These are phyloP conservation scores for Nasonovia ribisnigri DNA, from an alignment of 2,888 invertebrate genomes.

Conservation along the genomic window DNA sequence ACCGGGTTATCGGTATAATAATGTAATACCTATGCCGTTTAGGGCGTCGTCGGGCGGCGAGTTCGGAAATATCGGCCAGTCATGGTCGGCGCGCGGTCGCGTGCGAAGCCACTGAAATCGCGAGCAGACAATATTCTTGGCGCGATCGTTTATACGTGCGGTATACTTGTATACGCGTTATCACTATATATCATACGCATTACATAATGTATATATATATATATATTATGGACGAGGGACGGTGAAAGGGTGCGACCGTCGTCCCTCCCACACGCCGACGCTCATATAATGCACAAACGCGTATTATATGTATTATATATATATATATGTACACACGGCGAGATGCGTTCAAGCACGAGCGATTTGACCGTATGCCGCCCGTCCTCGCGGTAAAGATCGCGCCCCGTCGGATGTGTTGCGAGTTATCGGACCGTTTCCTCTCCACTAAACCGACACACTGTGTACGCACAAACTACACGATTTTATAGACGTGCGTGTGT, in stretches of 20 bases:
- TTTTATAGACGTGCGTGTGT: neutral
- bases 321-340: neutral
- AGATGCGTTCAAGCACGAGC: conserved; percentile 57
- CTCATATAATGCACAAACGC: neutral
- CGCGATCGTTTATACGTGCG: neutral
- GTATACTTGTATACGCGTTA: neutral
- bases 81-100: conserved; percentile 11
- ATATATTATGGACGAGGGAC: neutral
- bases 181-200: too few species aligned
- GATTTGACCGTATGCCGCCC: conserved; percentile 59
- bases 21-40: neutral
- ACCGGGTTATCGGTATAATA: neutral
- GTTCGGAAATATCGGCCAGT: conserved; percentile 13
- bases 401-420: conserved; percentile 26
- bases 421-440: conserved; percentile 63
- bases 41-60: neutral
- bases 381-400: neutral
- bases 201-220: conserved; percentile 5
- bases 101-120: neutral
- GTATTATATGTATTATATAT: neutral
- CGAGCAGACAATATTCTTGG: neutral
- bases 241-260: conserved; percentile 36
- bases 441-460: conserved; percentile 56
- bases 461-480: neutral
- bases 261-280: neutral